Evolutionary conservation across 2,797 vertebrate genomes (phyloP).

Genomic region (Dendrocincla fuliginosa): DNA sequence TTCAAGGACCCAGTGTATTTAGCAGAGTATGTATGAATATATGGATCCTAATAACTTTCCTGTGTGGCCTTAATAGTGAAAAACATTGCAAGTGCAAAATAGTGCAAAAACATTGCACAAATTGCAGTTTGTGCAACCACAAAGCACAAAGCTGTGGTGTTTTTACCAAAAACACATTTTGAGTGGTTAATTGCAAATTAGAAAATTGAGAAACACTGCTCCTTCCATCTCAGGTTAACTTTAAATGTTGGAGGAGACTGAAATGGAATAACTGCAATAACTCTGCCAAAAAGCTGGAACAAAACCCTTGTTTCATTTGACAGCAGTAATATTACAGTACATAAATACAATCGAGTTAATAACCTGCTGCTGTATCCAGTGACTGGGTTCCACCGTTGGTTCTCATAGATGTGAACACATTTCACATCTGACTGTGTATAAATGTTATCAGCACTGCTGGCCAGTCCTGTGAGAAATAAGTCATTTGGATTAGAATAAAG

Average conservation of each 20-base stretch:
- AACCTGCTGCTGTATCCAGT: slow-evolving; percentile 94
- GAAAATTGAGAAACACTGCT: neutral
- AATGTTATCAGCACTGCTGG: slow-evolving; percentile 88
- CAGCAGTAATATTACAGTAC: neutral
- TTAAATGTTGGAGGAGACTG: neutral
- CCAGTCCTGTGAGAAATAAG: slow-evolving; percentile 70
- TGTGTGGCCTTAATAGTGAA: neutral
- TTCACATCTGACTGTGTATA: slow-evolving; percentile 91
- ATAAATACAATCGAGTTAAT: neutral
- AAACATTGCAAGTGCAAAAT: neutral
- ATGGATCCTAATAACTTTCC: neutral
- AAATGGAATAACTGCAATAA: neutral
- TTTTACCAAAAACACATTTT: neutral
- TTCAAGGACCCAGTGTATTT: neutral
- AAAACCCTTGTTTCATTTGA: neutral
- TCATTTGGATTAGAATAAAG: neutral
- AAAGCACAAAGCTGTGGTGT: neutral
- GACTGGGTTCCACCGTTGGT: slow-evolving; percentile 98
- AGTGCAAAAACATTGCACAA: no score
- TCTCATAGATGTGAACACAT: slow-evolving; percentile 93
- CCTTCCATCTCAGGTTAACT: neutral
- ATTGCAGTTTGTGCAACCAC: neutral
- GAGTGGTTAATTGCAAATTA: neutral
- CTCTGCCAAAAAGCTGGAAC: neutral
- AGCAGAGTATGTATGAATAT: neutral